phyloP scores from a whole-genome alignment of 2,113 vertebrate genomes.

The Leucosticte australis region DNA sequence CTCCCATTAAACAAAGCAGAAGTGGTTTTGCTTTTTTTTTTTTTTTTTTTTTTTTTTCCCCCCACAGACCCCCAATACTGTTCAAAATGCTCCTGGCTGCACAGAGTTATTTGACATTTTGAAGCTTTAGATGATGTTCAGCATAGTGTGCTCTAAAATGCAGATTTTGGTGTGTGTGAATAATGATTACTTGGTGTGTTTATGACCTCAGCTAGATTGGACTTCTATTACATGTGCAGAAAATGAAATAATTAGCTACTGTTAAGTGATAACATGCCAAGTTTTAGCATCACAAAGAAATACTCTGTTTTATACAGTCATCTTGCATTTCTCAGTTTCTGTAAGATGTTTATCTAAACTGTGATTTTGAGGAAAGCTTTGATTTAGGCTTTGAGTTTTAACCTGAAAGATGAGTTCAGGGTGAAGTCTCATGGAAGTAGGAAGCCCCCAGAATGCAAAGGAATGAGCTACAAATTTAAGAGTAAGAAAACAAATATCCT shows the following conservation, averaged over 20 bases:
- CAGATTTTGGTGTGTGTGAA: not conserved
- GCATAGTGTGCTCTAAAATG: not conserved
- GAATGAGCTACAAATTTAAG: not conserved
- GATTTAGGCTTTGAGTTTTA: not conserved
- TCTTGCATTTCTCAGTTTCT: not conserved
- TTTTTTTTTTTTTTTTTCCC: not conserved
- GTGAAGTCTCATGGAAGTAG: not conserved
- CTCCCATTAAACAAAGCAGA: not conserved
- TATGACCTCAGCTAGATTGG: not conserved
- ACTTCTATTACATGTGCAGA: not conserved
- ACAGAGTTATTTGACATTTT: not conserved
- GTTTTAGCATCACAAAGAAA: not conserved
- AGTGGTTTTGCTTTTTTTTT: not conserved
- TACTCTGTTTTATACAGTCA: not conserved
- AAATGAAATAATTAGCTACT: not conserved
- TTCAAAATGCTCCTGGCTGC: not conserved
- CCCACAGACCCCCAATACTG: rapidly evolving
- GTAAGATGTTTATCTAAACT: not conserved
- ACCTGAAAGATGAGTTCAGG: not conserved
- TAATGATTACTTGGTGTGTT: not conserved
- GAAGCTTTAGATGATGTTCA: not conserved
- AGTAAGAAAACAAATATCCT: not conserved
- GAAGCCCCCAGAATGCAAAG: not conserved
- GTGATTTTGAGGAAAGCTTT: not conserved
- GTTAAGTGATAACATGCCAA: not conserved